These are phyloP conservation scores for Neomicropteryx cornuta DNA, from an alignment of 1,140 invertebrate genomes.

Conservation along the genomic window DNA sequence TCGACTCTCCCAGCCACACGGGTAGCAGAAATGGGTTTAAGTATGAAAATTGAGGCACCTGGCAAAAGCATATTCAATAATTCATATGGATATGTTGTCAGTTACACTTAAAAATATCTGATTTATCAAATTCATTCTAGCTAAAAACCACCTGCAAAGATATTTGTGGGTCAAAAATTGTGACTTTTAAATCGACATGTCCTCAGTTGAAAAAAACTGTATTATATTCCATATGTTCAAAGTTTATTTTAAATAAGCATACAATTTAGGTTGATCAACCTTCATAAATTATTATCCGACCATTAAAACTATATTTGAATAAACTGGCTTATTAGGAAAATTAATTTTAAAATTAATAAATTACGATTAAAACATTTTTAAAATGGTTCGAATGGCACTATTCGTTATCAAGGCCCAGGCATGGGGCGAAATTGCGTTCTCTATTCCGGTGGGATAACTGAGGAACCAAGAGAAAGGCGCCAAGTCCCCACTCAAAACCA, in stretches of 20 bases:
- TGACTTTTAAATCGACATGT: too few species aligned
- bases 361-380: conserved; percentile 22
- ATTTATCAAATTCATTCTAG: too few species aligned
- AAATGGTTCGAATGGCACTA: conserved; percentile 26
- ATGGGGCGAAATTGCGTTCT: conserved; percentile 33
- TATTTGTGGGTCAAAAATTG: too few species aligned
- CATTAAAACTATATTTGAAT: conserved; percentile 5
- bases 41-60: too few species aligned
- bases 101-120: too few species aligned
- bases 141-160: too few species aligned
- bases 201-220: too few species aligned
- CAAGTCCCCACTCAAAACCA: conserved; percentile 27
- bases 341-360: background rate
- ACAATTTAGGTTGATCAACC: conserved; percentile 6
- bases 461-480: conserved; percentile 29
- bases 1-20: too few species aligned
- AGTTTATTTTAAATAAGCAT: background rate
- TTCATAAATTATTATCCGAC: conserved; percentile 5
- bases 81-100: too few species aligned
- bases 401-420: conserved; percentile 35
- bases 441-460: conserved; percentile 29
- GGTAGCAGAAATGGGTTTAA: too few species aligned
- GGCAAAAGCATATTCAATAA: too few species aligned
- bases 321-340: conserved; percentile 2
- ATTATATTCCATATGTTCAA: too few species aligned